A percentile compares a stretch with the other conserved stretches of the same genome.
phyloP scores from a whole-genome alignment of 2,113 vertebrate species.

The Phocoena sinus region DNA sequence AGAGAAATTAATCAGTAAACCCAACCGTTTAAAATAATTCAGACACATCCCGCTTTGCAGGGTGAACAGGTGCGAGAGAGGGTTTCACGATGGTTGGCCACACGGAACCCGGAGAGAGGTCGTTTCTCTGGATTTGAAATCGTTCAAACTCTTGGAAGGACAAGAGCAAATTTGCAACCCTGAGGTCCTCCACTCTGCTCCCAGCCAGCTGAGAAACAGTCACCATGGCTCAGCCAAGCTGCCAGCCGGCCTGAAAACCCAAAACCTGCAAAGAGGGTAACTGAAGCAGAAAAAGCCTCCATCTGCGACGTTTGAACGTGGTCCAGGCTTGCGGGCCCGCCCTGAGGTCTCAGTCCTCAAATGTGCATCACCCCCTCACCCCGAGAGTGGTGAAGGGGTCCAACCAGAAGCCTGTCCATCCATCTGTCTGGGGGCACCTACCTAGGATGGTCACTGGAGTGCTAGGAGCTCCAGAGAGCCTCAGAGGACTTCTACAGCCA shows the following conservation, averaged over 20 bases:
- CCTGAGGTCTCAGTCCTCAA: constrained; percentile 10
- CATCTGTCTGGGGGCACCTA: not conserved
- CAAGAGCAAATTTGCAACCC: constrained; percentile 56
- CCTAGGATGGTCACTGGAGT: not conserved
- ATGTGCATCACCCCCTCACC: not conserved
- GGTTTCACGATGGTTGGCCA: not conserved
- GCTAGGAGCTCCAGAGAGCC: not conserved
- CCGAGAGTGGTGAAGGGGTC: not conserved
- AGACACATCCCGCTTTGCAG: not conserved
- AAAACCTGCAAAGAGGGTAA: constrained; percentile 55
- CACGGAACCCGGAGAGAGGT: not conserved
- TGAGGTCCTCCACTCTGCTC: constrained; percentile 33
- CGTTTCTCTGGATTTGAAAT: not conserved
- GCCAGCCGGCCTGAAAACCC: constrained; percentile 55
- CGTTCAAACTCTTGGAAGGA: constrained; percentile 22
- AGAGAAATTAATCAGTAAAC: constrained; percentile 36
- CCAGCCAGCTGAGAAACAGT: constrained; percentile 59
- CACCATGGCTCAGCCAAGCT: constrained; percentile 45
- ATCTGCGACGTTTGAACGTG: constrained; percentile 56
- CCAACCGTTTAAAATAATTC: not conserved
- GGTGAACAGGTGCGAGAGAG: not conserved
- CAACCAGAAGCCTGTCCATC: not conserved
- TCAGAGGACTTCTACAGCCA: not conserved
- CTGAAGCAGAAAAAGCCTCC: constrained; percentile 69
- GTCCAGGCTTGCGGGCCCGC: constrained; percentile 47